Conservation (phyloP, 2,888 invertebrate species). For the Dicyrtomina minuta region DNA sequence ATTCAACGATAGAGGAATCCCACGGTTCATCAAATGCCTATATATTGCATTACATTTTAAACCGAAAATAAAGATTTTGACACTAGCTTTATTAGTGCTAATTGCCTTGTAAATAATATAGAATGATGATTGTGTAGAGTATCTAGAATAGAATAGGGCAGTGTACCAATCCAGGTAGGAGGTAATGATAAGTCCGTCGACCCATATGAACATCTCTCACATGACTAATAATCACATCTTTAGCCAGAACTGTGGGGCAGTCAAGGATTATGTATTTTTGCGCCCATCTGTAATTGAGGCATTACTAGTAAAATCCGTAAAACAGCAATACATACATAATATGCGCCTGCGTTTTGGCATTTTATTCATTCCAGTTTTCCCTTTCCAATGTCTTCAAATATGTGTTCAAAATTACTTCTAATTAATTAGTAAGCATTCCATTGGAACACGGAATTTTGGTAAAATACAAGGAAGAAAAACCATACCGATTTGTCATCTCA, state of each 20-base stretch:
- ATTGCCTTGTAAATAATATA: too few relatives aligned
- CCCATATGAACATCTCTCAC: slow-evolving; percentile 84
- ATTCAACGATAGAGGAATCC: slow-evolving; percentile 92
- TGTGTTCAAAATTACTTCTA: background rate
- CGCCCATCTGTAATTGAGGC: slow-evolving; percentile 68
- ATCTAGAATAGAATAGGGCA: too few relatives aligned
- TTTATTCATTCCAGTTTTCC: too few relatives aligned
- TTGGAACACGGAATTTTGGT: background rate
- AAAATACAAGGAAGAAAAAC: background rate
- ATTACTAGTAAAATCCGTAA: too few relatives aligned
- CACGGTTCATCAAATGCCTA: slow-evolving; percentile 96
- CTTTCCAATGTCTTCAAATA: background rate
- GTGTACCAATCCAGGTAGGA: slow-evolving; percentile 80
- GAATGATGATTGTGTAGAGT: too few relatives aligned
- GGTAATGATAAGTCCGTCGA: slow-evolving; percentile 87
- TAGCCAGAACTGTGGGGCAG: slow-evolving; percentile 86
- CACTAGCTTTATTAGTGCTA: background rate
- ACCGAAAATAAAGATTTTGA: background rate
- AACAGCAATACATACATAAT: background rate
- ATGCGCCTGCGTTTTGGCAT: too few relatives aligned
- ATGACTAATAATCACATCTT: slow-evolving; percentile 84
- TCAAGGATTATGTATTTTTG: slow-evolving; percentile 87
- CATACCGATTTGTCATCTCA: slow-evolving; percentile 74
- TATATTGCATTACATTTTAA: slow-evolving; percentile 37
- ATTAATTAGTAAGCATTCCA: background rate